Evolutionary conservation across 2,888 invertebrate genomes (phyloP), one percentile per base, ranked within the genome.

Genomic region (Hermodice carunculata): DNA sequence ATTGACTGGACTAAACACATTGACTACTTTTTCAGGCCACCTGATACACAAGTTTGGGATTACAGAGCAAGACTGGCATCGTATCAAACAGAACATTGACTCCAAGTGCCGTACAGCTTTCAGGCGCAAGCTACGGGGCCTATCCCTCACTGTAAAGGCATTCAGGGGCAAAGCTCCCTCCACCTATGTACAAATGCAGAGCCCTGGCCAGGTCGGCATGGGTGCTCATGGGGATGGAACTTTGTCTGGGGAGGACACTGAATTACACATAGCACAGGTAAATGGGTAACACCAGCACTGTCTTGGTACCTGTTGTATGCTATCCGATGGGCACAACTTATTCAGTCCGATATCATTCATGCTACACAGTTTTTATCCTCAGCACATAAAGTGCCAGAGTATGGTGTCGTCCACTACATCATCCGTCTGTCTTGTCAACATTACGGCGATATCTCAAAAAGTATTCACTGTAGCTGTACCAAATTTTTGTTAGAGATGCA

Each of bases 71-170:
- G 87, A 88, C 67, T 89, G 89, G 89, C 87, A 87, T 66, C 80
- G 87, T 70, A 88, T 89, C 57, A 88, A 88, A 75, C 87, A 87
- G 73, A 88, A 88, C 75, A 86, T 89, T 69, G 88, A 89, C 78
- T 88, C 88, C 46, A 89, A 89, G 74, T 89, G 89, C 75, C 80
- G 88, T 37, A 87, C 88, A 40, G 88, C 88, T 3, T 88, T 81
- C 75, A 77, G 81, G 42, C 77, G 81, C 28, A 77, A 79, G 62
- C 76, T 78, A 67, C 72, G 79, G 40, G 84, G 85, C 37, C 79
- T 82, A 77, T 82, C 84, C 17, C 68, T 85, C 26, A 81, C 79
- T 26, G 84, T 84, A 53, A 84, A 84, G 66, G 84, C 82, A 37
- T 84, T 84, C 69, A 69, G 83, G 26, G 83, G 83, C 19, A 83